These are phyloP conservation scores for Theretra japonica DNA, from an alignment of 2,888 invertebrate genomes.

Conservation along the genomic window DNA sequence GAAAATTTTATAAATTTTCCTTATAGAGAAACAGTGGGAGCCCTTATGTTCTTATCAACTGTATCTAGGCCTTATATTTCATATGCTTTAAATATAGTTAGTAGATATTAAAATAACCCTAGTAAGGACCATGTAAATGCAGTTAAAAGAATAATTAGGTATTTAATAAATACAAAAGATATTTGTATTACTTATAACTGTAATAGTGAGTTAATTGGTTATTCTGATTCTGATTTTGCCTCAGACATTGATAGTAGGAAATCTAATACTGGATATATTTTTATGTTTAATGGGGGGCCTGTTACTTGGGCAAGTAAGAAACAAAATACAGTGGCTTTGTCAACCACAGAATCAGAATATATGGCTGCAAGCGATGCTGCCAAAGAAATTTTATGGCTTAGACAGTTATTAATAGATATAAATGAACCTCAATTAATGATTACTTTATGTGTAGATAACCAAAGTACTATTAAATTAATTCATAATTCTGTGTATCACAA, in stretches of 20 bases:
- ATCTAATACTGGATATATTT: constrained; percentile 47
- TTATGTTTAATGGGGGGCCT: constrained; percentile 46
- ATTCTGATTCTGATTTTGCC: constrained; percentile 47
- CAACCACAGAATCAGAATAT: constrained; percentile 41
- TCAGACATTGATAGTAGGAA: constrained; percentile 44
- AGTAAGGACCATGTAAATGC: constrained; percentile 38
- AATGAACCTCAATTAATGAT: constrained; percentile 31
- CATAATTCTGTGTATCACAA: constrained; percentile 45
- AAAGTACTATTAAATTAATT: constrained; percentile 44
- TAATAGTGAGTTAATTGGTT: constrained; percentile 38
- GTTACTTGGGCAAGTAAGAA: constrained; percentile 43
- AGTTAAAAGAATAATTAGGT: constrained; percentile 43
- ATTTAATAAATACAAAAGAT: constrained; percentile 42
- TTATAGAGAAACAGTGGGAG: constrained; percentile 41
- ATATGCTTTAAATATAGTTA: constrained; percentile 39
- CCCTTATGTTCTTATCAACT: constrained; percentile 40
- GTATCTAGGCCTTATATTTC: constrained; percentile 40
- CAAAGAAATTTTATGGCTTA: constrained; percentile 39
- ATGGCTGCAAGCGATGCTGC: constrained; percentile 41
- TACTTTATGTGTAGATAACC: constrained; percentile 39
- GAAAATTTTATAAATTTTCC: constrained; percentile 34
- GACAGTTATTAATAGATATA: constrained; percentile 35
- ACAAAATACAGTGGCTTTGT: constrained; percentile 41
- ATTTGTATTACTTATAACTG: constrained; percentile 41
- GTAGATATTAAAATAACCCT: constrained; percentile 33